Evolutionary conservation across 2,113 vertebrate species (phyloP).

Genomic region (Misgurnus mizolepis): DNA sequence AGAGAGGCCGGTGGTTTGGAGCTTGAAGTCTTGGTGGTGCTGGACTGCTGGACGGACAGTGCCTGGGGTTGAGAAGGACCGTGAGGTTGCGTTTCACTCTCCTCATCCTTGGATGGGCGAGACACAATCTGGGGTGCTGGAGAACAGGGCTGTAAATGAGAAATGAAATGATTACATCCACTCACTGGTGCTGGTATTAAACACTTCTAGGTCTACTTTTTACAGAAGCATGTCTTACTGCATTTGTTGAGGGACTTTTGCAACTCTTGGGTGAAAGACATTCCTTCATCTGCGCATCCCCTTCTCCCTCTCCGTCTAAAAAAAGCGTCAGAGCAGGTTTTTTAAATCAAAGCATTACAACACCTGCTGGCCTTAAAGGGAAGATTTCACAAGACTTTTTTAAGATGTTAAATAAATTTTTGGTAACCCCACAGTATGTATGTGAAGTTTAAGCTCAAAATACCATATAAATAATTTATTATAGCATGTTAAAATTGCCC

Average conservation of each 20-base stretch:
- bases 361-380: no score
- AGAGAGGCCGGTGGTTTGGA: slow-evolving; percentile 61
- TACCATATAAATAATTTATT: no score
- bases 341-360: background rate
- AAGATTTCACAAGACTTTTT: no score
- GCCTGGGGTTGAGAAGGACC: slow-evolving; percentile 60
- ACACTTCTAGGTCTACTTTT: background rate
- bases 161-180: background rate
- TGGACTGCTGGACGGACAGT: slow-evolving; percentile 60
- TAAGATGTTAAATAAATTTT: no score
- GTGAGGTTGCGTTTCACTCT: slow-evolving; percentile 65
- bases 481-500: no score
- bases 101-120: slow-evolving; percentile 70
- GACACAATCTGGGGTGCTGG: slow-evolving; percentile 58
- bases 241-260: slow-evolving; percentile 69
- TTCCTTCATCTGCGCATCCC: slow-evolving; percentile 65
- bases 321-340: background rate
- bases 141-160: slow-evolving; percentile 67
- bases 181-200: background rate
- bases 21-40: slow-evolving; percentile 57
- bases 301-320: slow-evolving; percentile 69
- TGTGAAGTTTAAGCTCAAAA: no score
- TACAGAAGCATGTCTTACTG: slow-evolving; percentile 61
- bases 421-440: no score
- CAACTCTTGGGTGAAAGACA: slow-evolving; percentile 72